Base-by-base conservation (phyloP, 2,113 vertebrate genomes). In the Noctilio leporinus region DNA sequence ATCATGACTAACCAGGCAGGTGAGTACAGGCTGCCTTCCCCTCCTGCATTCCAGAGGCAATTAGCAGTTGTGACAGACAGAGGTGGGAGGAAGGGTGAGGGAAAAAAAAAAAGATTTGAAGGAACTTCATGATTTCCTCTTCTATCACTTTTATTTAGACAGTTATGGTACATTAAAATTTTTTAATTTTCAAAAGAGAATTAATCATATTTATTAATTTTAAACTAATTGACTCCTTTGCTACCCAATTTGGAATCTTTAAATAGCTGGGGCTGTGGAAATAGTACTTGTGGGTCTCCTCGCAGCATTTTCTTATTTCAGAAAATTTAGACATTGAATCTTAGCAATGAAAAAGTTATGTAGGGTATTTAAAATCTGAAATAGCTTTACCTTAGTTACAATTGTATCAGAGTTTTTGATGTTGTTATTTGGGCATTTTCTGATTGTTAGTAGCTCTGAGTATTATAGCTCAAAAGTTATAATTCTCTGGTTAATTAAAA, bases 1-100 rank as follows among this genome's bases (percentile, higher is more conserved):
- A 99, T 99, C 98, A 99, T 99, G 9, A 99, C 99, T 33, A 99
- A 99, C 96, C 99, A 99, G 98, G 99, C 99, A 24, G 99, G 99
- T 99, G 97, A 99, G 99, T 98, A 81, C 28, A 0, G 6, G 10
- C 26, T 3, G 33, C 45, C 72, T 55, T 1, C 10, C 10, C 4
- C 51, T 57, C 19, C 73, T 89, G 7, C 59, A 1, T 33, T 20
- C 10, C 1, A 69, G 24, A 62, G 2, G 22, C 9, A 33, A 55
- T 28, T 1, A 24, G 40, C 14, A 7, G 12, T 67, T 30, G 33
- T n/a, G 33, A 28, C n/a, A 64, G 35, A 59, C 12, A 51, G 22
- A 35, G 5, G 17, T 62, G 1, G 24, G 49, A 19, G 47, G 17
- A 62, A 24, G n/a, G 30, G 1, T 5, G 2, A n/a, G 40, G 15